Base-by-base conservation (phyloP, 2,888 invertebrate species). In the Diaperis boleti region DNA sequence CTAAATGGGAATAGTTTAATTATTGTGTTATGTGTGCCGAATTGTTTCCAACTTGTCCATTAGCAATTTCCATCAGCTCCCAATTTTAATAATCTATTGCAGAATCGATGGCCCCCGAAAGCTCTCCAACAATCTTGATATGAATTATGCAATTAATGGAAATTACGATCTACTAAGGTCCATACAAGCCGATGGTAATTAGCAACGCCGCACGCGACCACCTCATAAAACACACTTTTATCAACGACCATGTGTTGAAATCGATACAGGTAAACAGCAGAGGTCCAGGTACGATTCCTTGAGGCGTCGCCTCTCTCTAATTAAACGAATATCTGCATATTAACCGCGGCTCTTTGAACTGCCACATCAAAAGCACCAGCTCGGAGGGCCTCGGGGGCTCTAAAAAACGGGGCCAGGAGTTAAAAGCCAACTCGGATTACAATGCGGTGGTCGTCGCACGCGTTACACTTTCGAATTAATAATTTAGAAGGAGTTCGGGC, bases 151-250 rank as follows among this genome's bases (percentile, higher is more conserved):
- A 62, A 57, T 62, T 42, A 50, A 49, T 49, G 56, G 37, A 62
- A 62, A 62, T 62, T 42, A 50, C 44, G 50, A 57, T 56, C 50
- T 57, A 42, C 29, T 31, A 41, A 44, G 37, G 20, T 54, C 18
- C 13, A 49, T 60, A 60, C 54, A 47, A 62, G 62, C 49, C 39
- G 55, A 57, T 57, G 62, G 62, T 62, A 62, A 62, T 62, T 62
- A 62, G 56, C 17, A 22, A 41, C 33, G 29, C 42, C 42, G 62
- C 62, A 62, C 62, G 62, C 62, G 42, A 57, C 62, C 17, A 15
- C 37, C 41, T 10, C 41, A 18, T 26, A 52, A 39, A 52, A 22
- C 52, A 20, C 37, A 31, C 1, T 47, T 47, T 33, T 33, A 33
- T 33, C 8, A 33, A 33, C 33, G 33, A n/a, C 33, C 33, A 13